Percentiles rank a stretch among this genome's conserved stretches.
phyloP scores from a whole-genome alignment of 30 jellyfish, hydroid and myxozoan species.

The Hydra vulgaris region DNA sequence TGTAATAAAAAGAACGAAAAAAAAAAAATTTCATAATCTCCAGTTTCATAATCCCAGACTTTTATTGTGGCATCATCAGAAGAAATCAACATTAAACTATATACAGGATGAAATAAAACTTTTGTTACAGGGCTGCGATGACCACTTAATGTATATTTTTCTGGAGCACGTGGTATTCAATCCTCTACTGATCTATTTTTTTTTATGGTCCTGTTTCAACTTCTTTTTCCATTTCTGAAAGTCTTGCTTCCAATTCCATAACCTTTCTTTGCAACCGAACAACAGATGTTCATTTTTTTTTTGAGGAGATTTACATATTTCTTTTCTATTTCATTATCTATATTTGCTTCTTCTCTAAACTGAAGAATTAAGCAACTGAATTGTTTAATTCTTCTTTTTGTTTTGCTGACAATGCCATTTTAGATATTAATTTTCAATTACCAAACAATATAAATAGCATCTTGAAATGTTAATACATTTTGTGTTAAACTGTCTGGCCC shows the following conservation, averaged over 20 bases:
- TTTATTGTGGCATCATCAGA: slow-evolving; percentile 97
- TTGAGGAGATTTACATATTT: too few species aligned
- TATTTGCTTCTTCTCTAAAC: too few species aligned
- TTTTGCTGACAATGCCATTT: slow-evolving; percentile 83
- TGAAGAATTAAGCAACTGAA: too few species aligned
- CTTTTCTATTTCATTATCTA: too few species aligned
- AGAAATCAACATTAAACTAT: slow-evolving; percentile 92
- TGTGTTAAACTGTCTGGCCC: slow-evolving; percentile 1
- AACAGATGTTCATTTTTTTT: too few species aligned
- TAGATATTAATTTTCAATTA: neutral
- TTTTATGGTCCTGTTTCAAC: slow-evolving; percentile 98
- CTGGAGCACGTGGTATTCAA: slow-evolving; percentile 99
- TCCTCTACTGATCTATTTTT: slow-evolving; percentile 75
- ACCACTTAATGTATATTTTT: slow-evolving; percentile 89
- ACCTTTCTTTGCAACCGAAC: too few species aligned
- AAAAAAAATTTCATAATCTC: too few species aligned
- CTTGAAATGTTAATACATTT: neutral
- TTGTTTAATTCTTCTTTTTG: slow-evolving; percentile 91
- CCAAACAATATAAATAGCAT: neutral
- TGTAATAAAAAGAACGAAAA: too few species aligned
- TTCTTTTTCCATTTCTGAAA: too few species aligned
- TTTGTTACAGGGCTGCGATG: slow-evolving; percentile 94
- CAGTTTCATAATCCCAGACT: slow-evolving; percentile 99
- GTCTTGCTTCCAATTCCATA: too few species aligned
- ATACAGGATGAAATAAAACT: slow-evolving; percentile 97